phyloP scores from a whole-genome alignment of 2,888 invertebrate species.

The Cheilosia pagana region DNA sequence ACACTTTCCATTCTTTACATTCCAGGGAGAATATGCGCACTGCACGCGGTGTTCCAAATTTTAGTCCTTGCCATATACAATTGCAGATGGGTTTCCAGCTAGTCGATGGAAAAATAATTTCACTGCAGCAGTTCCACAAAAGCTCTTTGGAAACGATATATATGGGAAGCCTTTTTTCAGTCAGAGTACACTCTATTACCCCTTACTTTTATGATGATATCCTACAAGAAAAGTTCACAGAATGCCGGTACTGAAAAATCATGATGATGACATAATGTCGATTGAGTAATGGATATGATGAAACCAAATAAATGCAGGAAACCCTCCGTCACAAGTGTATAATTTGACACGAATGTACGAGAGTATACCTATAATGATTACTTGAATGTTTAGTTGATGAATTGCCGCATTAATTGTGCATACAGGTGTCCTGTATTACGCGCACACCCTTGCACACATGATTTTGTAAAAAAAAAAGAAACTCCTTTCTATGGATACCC shows the following conservation, averaged over 20 bases:
- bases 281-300: conserved; percentile 73
- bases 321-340: conserved; percentile 9
- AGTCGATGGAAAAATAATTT: conserved; percentile 70
- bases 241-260: conserved; percentile 72
- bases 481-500: too few relatives aligned
- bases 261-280: conserved; percentile 72
- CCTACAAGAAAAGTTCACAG: conserved; percentile 58
- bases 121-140: conserved; percentile 71
- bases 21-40: conserved; percentile 62
- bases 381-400: conserved; percentile 18
- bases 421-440: conserved; percentile 10
- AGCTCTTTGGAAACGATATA: conserved; percentile 55
- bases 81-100: conserved; percentile 69
- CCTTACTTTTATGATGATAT: conserved; percentile 59
- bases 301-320: conserved; percentile 67
- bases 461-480: neutral
- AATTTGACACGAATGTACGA: neutral
- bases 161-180: conserved; percentile 38
- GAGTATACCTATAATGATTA: conserved; percentile 17
- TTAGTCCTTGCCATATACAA: conserved; percentile 66
- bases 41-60: conserved; percentile 42
- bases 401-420: conserved; percentile 4
- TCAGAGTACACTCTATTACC: conserved; percentile 60
- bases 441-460: neutral
- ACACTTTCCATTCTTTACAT: conserved; percentile 25